Conservation (phyloP, 2,797 vertebrate genomes). For the Nannoperca australis region DNA sequence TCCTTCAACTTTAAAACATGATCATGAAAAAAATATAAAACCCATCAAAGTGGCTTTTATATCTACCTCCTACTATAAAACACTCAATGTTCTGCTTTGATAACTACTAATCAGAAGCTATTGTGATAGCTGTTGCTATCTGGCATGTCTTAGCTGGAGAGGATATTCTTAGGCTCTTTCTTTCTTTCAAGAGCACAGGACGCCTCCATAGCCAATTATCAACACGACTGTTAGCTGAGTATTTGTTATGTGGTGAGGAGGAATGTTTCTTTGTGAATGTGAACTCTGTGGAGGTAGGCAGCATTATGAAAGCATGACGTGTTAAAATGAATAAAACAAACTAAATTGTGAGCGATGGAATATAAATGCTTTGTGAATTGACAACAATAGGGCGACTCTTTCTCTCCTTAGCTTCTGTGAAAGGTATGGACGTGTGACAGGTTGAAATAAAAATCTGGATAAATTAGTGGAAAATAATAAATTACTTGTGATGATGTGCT, state of each 20-base stretch:
- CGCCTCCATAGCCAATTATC: constrained; percentile 40
- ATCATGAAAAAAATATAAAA: not conserved
- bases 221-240: constrained; percentile 14
- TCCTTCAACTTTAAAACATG: constrained; percentile 15
- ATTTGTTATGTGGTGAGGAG: constrained; percentile 7
- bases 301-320: not conserved
- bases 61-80: constrained; percentile 20
- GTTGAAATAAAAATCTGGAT: not conserved
- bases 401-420: not conserved
- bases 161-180: constrained; percentile 37
- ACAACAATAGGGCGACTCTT: not conserved
- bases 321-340: not conserved
- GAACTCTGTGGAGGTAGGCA: not conserved
- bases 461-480: not conserved
- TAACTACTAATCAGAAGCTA: constrained; percentile 25
- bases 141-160: not conserved
- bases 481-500: not conserved
- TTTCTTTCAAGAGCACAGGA: constrained; percentile 30
- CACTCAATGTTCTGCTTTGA: constrained; percentile 22
- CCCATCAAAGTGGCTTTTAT: constrained; percentile 3
- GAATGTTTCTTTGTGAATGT: not conserved
- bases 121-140: constrained; percentile 19
- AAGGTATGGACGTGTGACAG: not conserved
- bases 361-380: not conserved
- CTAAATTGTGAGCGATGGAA: constrained; percentile 3